Evolutionary conservation across 2,888 invertebrate genomes (phyloP), one percentile per base, ranked within the genome.

Genomic region (Ectemnius cavifrons): DNA sequence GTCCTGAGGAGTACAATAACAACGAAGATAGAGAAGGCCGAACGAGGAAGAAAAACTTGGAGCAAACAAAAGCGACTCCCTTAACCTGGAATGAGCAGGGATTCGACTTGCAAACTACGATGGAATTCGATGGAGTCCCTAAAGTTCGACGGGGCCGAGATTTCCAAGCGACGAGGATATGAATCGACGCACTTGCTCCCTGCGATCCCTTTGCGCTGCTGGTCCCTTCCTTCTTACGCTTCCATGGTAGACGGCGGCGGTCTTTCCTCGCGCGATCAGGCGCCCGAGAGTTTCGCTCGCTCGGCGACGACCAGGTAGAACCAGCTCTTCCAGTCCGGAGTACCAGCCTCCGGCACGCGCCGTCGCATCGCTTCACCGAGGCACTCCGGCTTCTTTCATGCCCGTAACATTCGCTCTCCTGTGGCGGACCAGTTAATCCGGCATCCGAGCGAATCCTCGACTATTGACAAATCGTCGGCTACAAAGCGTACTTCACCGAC

Each of bases 381-480:
- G 64, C 52, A 16, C 23, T 64, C 28, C 68, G 67, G 37, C 63
- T 57, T 60, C 45, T 60, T 69, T 47, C 27, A 52, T 52, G n/a
- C 52, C 52, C 52, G 52, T 23, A n/a, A 70, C 5, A 62, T 68
- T 73, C 61, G 37, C 18, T 46, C 67, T 58, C 49, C 56, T 46
- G 69, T 49, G 69, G 68, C 70, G 63, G 59, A 73, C 66, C 23
- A 72, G 64, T 75, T 77, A 79, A 82, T 77, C 72, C 77, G 78
- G 75, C 78, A 76, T 78, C 71, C 64, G 67, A 63, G 64, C 63
- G 67, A 67, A 68, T 75, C 63, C 70, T 47, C 63, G 76, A 68
- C 75, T 78, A 81, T 80, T 83, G 85, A 84, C 81, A 84, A 84
- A 84, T 83, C 81, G 52, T 52, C 52, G 72, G 79, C 75, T 78